These are phyloP conservation scores for Chaetorhynchus papuensis DNA, from an alignment of 2,113 vertebrate genomes.

Conservation along the genomic window DNA sequence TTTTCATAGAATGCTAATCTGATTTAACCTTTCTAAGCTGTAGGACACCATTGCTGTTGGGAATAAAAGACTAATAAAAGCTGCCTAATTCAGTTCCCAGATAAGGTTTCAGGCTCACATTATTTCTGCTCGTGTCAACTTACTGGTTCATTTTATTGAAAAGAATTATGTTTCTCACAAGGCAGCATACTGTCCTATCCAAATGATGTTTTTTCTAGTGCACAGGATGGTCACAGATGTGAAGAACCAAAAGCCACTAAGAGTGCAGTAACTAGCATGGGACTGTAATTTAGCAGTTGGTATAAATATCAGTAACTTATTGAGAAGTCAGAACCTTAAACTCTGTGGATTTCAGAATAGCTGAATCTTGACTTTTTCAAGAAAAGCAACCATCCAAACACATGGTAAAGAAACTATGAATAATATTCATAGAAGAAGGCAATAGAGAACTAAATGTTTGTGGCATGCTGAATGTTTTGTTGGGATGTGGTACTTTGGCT, in stretches of 20 bases:
- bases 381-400: background rate
- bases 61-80: conserved; percentile 17
- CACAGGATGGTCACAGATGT: background rate
- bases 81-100: conserved; percentile 36
- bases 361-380: background rate
- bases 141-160: conserved; percentile 47
- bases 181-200: conserved; percentile 51
- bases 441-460: background rate
- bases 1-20: background rate
- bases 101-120: conserved; percentile 35
- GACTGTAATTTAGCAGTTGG: background rate
- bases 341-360: background rate
- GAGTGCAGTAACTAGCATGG: background rate
- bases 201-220: conserved; percentile 32
- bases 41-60: background rate
- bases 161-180: conserved; percentile 69
- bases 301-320: background rate
- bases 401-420: background rate
- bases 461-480: background rate
- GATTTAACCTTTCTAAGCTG: background rate
- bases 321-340: background rate
- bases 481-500: background rate
- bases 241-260: background rate
- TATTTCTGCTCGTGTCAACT: conserved; percentile 37
- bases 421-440: background rate